Conservation (phyloP, 2,797 vertebrate genomes). For the Falco concolor region DNA sequence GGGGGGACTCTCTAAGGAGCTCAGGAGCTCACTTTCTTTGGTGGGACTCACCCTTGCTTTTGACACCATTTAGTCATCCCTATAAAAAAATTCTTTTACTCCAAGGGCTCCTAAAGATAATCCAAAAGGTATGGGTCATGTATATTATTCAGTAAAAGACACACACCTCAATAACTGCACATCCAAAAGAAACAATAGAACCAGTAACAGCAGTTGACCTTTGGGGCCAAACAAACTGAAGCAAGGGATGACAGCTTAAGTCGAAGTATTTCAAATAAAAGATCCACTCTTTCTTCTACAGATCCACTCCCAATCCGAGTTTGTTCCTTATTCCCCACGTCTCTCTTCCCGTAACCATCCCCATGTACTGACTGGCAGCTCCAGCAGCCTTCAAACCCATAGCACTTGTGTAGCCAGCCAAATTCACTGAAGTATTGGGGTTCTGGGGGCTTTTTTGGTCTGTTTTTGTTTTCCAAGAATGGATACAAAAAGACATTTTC, state of each 20-base stretch:
- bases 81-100: background rate
- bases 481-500: background rate
- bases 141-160: background rate
- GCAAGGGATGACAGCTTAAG: background rate
- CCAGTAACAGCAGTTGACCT: background rate
- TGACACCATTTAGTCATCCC: background rate
- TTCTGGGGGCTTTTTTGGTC: background rate
- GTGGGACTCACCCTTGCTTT: background rate
- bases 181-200: background rate
- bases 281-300: background rate
- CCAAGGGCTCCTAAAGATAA: background rate
- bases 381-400: background rate
- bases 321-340: background rate
- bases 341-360: background rate
- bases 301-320: background rate
- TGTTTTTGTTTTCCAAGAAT: background rate
- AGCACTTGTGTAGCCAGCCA: background rate
- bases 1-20: background rate
- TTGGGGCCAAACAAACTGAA: background rate
- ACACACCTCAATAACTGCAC: background rate
- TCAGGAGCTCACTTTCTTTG: background rate
- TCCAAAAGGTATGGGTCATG: background rate
- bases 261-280: background rate
- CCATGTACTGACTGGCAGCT: background rate
- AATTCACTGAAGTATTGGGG: background rate